These are phyloP conservation scores for Monochamus saltuarius DNA, from an alignment of 1,140 invertebrate species.

Conservation along the genomic window DNA sequence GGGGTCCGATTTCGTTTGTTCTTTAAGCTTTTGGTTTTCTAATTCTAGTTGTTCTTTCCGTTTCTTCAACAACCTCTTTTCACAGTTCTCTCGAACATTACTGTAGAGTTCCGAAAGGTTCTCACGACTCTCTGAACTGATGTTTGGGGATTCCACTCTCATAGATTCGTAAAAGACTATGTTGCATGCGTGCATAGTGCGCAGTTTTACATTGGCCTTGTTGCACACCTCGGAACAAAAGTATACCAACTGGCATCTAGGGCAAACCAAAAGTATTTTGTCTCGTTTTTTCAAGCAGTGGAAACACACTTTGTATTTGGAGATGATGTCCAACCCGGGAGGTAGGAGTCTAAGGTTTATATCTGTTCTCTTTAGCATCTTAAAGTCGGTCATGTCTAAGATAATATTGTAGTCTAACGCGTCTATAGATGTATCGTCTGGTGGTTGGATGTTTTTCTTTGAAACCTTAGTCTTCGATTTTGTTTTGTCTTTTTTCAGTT, in stretches of 20 bases:
- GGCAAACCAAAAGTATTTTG: slow-evolving; percentile 33
- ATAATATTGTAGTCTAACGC: background rate
- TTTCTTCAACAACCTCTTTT: background rate
- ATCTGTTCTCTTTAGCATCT: background rate
- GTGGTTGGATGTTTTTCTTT: background rate
- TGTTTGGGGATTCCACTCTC: background rate
- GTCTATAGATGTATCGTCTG: background rate
- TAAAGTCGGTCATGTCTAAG: no score
- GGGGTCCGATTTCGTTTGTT: slow-evolving; percentile 12
- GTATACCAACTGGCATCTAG: slow-evolving; percentile 37
- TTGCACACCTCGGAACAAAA: slow-evolving; percentile 44
- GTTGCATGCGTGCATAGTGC: slow-evolving; percentile 31
- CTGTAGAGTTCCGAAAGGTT: background rate
- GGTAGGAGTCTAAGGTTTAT: slow-evolving; percentile 14
- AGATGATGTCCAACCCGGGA: slow-evolving; percentile 15
- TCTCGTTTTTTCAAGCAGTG: slow-evolving; percentile 34
- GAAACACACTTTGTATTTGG: slow-evolving; percentile 43
- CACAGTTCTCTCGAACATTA: background rate
- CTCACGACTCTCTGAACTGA: background rate
- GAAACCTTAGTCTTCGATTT: background rate
- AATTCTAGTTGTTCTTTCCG: slow-evolving; percentile 3
- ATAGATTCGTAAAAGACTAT: slow-evolving; percentile 38
- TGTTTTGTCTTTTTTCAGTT: slow-evolving; percentile 10
- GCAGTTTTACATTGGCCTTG: slow-evolving; percentile 28
- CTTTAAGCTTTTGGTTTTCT: slow-evolving; percentile 16